Percentiles rank a stretch among this genome's conserved stretches.
Evolutionary conservation across 1,140 invertebrate genomes (phyloP).

Genomic region (Elymnias hypermnestra): DNA sequence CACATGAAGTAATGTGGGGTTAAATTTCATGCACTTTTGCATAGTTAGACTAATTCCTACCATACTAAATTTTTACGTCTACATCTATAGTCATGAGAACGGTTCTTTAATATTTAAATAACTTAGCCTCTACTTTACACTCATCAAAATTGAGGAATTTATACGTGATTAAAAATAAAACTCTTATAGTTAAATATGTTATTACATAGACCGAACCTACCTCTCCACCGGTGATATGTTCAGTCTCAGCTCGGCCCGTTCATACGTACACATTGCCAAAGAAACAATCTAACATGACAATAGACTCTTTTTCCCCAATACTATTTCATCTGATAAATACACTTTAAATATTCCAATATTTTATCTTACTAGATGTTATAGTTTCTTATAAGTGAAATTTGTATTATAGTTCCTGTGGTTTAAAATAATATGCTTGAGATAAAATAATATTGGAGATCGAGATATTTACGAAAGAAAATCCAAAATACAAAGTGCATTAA

Average conservation of each 20-base stretch:
- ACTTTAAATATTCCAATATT: too few relatives aligned
- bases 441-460: conserved; percentile 65
- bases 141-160: conserved; percentile 70
- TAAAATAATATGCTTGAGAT: conserved; percentile 7
- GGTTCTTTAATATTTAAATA: conserved; percentile 67
- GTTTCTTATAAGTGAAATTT: background rate
- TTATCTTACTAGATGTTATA: background rate
- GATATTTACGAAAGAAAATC: conserved; percentile 15
- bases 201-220: conserved; percentile 65
- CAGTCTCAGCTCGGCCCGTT: conserved; percentile 61
- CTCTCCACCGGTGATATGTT: conserved; percentile 58
- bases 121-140: conserved; percentile 56
- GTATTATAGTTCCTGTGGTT: background rate
- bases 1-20: conserved; percentile 72
- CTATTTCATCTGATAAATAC: conserved; percentile 43
- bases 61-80: conserved; percentile 44
- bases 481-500: conserved; percentile 17
- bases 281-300: conserved; percentile 75
- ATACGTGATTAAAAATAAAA: conserved; percentile 19
- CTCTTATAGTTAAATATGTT: conserved; percentile 27
- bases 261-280: conserved; percentile 67
- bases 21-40: conserved; percentile 59
- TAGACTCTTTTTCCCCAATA: conserved; percentile 70
- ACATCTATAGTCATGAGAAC: conserved; percentile 72
- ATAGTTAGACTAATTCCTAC: conserved; percentile 56